Evolutionary conservation across 1,140 invertebrate species (phyloP), one percentile per base, ranked within the genome.

Genomic region (Leptonema lineaticorne): DNA sequence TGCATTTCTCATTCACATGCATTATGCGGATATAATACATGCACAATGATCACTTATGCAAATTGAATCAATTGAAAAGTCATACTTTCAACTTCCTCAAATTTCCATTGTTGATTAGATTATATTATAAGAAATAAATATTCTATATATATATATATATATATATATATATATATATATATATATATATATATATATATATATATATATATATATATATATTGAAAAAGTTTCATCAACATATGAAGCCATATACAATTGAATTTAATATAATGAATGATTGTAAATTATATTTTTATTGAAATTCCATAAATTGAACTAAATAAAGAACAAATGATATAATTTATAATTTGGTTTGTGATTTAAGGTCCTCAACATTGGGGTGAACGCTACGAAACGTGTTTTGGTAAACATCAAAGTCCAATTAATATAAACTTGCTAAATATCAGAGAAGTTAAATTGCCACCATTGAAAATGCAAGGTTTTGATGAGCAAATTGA

Each of bases 391-490:
- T 92, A 85, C 72, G 75, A 85, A 2, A 82, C 85, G 18, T 93
- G 91, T 73, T 79, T 86, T 18, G 91, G 91, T 18, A 92, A 92
- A 77, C 87, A 89, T 74, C 92, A 94, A 75, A 92, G 91, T 59
- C 92, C 92, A 0, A 93, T 94, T 45, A 89, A 94, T 74, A 93
- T 94, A 58, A 85, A 89, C 70, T 83, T 88, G 30, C 83, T 88
- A 2, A 78, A 82, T n/a, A 89, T 91, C 2, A 83, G 82, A 50
- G 80, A 81, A 53, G 81, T 86, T 4, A 81, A 76, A 16, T 81
- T 88, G 45, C 82, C 85, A 0, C 77, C 83, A 3, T 77, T 92
- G 30, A 69, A 72, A 65, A 84, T 90, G 75, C 68, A 78, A 6
- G 83, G 87, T 53, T 86, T 91, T 67, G 77, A 89, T 11, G 75